These are phyloP conservation scores for Iselma pallidipennis DNA, from an alignment of 2,888 invertebrate genomes.

Conservation along the genomic window DNA sequence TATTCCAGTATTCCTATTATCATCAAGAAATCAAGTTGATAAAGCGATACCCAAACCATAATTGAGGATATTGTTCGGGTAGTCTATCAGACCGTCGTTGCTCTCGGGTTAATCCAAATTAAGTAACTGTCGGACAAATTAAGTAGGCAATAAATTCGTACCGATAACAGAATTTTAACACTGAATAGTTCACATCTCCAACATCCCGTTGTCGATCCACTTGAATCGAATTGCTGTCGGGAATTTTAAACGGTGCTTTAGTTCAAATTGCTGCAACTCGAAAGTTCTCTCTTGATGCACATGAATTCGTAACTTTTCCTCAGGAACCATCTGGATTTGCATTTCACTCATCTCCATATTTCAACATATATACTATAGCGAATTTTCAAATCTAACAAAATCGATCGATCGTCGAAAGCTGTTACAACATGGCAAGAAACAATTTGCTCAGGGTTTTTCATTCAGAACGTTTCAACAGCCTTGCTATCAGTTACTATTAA, in stretches of 20 bases:
- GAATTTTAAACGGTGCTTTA: background rate
- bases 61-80: background rate
- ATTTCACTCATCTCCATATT: background rate
- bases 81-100: background rate
- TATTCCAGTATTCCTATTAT: background rate
- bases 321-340: background rate
- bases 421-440: background rate
- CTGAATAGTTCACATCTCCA: background rate
- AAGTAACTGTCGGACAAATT: background rate
- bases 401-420: background rate
- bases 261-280: background rate
- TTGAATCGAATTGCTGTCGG: background rate
- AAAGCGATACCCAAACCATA: background rate
- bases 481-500: background rate
- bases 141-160: background rate
- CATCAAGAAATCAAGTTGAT: background rate
- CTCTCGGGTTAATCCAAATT: background rate
- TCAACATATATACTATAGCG: no score
- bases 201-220: background rate
- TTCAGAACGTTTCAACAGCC: background rate
- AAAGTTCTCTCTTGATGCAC: conserved; percentile 17
- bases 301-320: conserved; percentile 13
- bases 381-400: no score
- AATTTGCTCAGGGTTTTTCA: background rate
- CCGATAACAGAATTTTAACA: background rate